Evolutionary conservation across 1,140 invertebrate genomes (phyloP), one percentile per base, ranked within the genome.

Genomic region (Palaemon carinicauda): DNA sequence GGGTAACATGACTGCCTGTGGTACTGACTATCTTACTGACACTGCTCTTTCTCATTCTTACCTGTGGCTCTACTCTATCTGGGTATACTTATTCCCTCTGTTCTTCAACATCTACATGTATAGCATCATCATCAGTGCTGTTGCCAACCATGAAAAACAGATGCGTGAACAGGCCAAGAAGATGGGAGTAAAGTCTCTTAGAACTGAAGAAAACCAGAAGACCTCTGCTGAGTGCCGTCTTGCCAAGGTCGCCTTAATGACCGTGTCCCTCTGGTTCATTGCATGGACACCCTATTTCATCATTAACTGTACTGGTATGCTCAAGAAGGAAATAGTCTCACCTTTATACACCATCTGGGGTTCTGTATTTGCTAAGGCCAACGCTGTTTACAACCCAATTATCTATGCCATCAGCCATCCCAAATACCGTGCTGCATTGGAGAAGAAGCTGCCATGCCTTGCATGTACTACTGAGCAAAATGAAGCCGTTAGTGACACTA

Each of bases 251-350:
- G 90, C 91, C n/a, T 89, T 92, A 78, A 90, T 90, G 21, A 91
- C 91, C 69, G 87, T 92, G 24, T 60, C 85, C 15, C 88, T 91
- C 21, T 92, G 90, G 89, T 54, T 91, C 50, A 53, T 90, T n/a
- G 91, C 91, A 10, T 92, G 92, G 92, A 86, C 83, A 52, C 92
- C 92, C 21, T 92, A 92, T 89, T 90, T 91, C 14, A 90, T 90
- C 9, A 90, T 92, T 7, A 90, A 91, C 77, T 69, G 24, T n/a
- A 29, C 90, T 71, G 92, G 90, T 3, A 81, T 31, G 17, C 78
- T 85, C 50, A 69, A 80, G 29, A 65, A 86, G 41, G 60, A 65
- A 0, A 84, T 29, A 24, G 90, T 93, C 50, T 92, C 90, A 19
- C 90, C 90, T 0, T 65, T 90, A 3, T 60, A 88, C 1, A 65